Percentiles rank a stretch among this genome's conserved stretches.
These are phyloP conservation scores for Empidonax traillii DNA, from an alignment of 2,113 vertebrate genomes.

Conservation along the genomic window DNA sequence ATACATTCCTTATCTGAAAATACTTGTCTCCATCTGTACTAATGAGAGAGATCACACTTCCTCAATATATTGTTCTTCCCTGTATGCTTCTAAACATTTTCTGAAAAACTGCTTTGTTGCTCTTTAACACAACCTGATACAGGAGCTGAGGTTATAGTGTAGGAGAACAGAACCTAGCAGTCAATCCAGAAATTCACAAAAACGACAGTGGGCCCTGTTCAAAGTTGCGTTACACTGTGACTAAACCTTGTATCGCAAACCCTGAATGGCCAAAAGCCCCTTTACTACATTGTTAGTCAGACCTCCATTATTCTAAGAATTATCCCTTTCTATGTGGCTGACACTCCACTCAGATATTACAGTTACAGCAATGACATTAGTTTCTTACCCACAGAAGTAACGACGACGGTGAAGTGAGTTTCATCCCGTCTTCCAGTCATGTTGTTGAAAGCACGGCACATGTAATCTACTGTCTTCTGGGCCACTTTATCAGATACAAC, in stretches of 20 bases:
- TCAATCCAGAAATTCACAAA: not conserved
- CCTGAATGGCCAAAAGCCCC: not conserved
- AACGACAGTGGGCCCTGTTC: not conserved
- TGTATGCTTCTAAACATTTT: not conserved
- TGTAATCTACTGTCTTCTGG: constrained; percentile 82
- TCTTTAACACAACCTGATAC: not conserved
- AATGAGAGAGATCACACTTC: not conserved
- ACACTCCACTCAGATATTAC: not conserved
- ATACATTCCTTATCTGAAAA: constrained; percentile 26
- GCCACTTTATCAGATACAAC: constrained; percentile 79
- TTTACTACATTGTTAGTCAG: not conserved
- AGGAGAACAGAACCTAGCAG: not conserved
- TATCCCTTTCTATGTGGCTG: not conserved
- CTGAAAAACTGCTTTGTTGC: not conserved
- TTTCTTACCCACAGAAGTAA: constrained; percentile 82
- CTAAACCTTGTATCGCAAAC: not conserved
- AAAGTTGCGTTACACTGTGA: not conserved
- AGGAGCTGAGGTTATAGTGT: not conserved
- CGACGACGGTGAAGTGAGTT: constrained; percentile 85
- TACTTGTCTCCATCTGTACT: not conserved
- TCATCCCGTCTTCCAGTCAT: constrained; percentile 86
- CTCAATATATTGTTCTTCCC: not conserved
- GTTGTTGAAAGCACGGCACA: constrained; percentile 92
- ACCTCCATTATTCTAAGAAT: not conserved
- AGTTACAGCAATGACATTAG: not conserved